phyloP scores from a whole-genome alignment of 1,140 invertebrate species.

The Cataglyphis hispanica region DNA sequence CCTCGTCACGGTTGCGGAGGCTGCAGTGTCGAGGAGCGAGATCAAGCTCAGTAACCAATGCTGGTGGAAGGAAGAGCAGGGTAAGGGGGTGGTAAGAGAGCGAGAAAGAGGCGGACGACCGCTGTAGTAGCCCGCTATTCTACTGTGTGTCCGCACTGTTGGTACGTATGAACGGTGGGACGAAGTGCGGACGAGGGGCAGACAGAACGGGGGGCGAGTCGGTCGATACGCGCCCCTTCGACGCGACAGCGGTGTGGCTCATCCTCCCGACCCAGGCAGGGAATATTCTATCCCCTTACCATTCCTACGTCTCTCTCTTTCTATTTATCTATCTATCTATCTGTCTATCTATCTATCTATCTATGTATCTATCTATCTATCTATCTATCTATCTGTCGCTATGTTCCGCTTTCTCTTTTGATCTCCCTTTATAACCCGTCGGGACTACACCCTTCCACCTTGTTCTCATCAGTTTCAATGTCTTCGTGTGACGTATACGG shows the following conservation, averaged over 20 bases:
- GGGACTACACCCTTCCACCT: slow-evolving; percentile 31
- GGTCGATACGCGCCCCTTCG: slow-evolving; percentile 79
- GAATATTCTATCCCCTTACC: slow-evolving; percentile 9
- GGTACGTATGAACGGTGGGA: slow-evolving; percentile 71
- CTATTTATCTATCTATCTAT: background rate
- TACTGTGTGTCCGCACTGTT: slow-evolving; percentile 70
- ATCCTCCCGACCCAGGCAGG: slow-evolving; percentile 52
- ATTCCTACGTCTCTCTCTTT: background rate
- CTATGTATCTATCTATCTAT: background rate
- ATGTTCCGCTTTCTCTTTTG: background rate
- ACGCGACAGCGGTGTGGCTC: slow-evolving; percentile 67
- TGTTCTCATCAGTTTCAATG: slow-evolving; percentile 28
- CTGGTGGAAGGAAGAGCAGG: background rate
- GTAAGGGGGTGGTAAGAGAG: background rate
- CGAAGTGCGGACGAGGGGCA: slow-evolving; percentile 62
- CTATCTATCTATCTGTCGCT: background rate
- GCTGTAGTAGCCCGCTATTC: slow-evolving; percentile 64
- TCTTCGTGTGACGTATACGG: slow-evolving; percentile 31
- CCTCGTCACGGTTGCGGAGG: background rate
- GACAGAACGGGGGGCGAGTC: slow-evolving; percentile 63
- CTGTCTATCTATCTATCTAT: background rate
- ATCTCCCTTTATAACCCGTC: slow-evolving; percentile 35
- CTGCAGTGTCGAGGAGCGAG: background rate
- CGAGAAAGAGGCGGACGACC: background rate
- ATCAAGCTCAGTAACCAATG: slow-evolving; percentile 11